phyloP scores from a whole-genome alignment of 2,797 vertebrate species.

The Gila robusta region DNA sequence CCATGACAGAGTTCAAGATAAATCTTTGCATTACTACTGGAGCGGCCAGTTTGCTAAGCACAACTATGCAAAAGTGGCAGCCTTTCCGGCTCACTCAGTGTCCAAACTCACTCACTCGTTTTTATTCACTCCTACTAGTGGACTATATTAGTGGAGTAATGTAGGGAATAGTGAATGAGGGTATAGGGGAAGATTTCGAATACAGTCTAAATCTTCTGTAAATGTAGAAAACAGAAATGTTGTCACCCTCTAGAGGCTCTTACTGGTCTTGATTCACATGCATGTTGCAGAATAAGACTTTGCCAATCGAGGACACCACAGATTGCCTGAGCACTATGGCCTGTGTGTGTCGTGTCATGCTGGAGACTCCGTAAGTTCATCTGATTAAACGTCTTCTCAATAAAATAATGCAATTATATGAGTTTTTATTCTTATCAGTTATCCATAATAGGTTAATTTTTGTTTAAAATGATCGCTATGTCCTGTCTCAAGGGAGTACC shows the following conservation, averaged over 20 bases:
- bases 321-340: conserved; percentile 95
- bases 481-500: conserved; percentile 82
- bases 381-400: not conserved
- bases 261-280: not conserved
- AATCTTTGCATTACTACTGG: too few species aligned
- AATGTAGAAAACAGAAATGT: not conserved
- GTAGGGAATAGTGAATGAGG: too few species aligned
- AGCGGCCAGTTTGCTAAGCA: too few species aligned
- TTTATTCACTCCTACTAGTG: too few species aligned
- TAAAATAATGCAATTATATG: not conserved
- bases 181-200: too few species aligned
- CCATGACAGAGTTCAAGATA: too few species aligned
- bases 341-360: conserved; percentile 91
- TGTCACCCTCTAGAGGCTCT: conserved; percentile 68
- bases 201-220: not conserved
- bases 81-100: too few species aligned
- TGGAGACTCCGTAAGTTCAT: conserved; percentile 90
- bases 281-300: conserved; percentile 87
- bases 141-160: too few species aligned
- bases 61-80: too few species aligned
- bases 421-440: not conserved
- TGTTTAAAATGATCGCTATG: not conserved
- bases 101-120: too few species aligned
- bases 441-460: not conserved
- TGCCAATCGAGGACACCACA: conserved; percentile 92